Evolutionary conservation across 2,888 invertebrate genomes (phyloP).

Genomic region (Pharmacophagus antenor): DNA sequence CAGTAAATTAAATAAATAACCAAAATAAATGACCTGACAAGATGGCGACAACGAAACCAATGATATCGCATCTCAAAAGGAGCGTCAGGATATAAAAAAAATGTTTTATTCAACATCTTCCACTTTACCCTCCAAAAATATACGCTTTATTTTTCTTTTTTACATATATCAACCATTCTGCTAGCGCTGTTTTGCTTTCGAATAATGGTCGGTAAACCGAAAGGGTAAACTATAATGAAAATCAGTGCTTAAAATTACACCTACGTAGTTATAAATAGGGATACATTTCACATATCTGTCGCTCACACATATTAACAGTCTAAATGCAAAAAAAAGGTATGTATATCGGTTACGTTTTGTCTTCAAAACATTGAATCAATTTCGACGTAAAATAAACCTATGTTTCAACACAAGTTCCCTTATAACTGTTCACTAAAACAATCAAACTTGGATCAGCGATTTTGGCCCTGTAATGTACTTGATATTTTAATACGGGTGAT

Average conservation of each 20-base stretch:
- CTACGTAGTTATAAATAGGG: not conserved
- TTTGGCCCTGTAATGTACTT: too few species aligned
- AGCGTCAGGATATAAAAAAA: not conserved
- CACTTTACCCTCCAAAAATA: not conserved
- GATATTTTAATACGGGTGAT: too few species aligned
- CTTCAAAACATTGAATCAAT: not conserved
- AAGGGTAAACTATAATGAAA: not conserved
- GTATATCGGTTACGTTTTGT: not conserved
- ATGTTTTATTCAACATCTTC: too few species aligned
- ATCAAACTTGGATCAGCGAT: too few species aligned
- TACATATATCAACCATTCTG: not conserved
- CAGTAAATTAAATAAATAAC: slow-evolving; percentile 8
- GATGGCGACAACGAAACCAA: slow-evolving; percentile 10
- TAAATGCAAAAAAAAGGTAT: not conserved
- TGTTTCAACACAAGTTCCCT: too few species aligned
- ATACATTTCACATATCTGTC: not conserved
- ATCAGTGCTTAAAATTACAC: not conserved
- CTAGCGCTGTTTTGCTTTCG: not conserved
- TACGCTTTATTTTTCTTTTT: not conserved
- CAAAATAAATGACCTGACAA: slow-evolving; percentile 42
- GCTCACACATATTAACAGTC: not conserved
- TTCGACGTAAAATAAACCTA: not conserved
- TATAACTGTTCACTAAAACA: too few species aligned
- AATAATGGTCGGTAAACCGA: not conserved
- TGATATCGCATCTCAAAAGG: slow-evolving; percentile 5